Base-by-base conservation (phyloP, 1,140 invertebrate species). In the Bursaphelenchus mucronatus region DNA sequence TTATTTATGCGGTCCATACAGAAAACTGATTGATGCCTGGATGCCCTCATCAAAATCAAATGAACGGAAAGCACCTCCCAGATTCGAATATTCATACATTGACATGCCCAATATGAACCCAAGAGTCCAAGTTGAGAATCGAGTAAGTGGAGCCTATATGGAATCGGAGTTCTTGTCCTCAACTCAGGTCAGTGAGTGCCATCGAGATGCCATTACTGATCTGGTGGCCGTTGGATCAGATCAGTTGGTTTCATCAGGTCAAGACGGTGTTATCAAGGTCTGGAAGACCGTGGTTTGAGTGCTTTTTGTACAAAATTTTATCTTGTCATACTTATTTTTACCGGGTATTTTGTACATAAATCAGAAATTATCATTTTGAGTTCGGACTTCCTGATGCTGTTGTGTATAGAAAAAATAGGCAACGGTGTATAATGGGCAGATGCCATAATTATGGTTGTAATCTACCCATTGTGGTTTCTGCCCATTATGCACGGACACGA, bases 221-320 rank as follows among this genome's bases (percentile, higher is more conserved):
- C 56, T 73, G 44, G 21, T 70, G 10, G 49, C 69, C 2, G 40
- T 76, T 17, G 76, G 74, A 57, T 47, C 59, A 0, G 71, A 73
- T 64, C 49, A 70, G 55, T 53, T 73, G 17, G 50, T 76, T n/a
- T 75, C 71, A 41, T 59, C 72, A 8, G 64, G 63, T 8, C 47
- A 63, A 19, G 73, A 76, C 40, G 71, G 71, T 9, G 69, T 76
- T 19, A 67, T 73, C 53, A 73, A 73, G 47, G 51, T 76, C 41
- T 73, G 71, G 71, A 74, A 71, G 64, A 19, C n/a, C 30, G 30
- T 30, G 30, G 30, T 30, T 30, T 30, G 30, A 30, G 5, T 30
- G 30, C 30, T 5, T 30, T 30, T 30, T 30, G 30, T 30, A 30
- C 30, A 30, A 30, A 30, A 30, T 30, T 30, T 30, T 30, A 1